Evolutionary conservation across 1,140 invertebrate species (phyloP).

Genomic region (Neodiprion lecontei): DNA sequence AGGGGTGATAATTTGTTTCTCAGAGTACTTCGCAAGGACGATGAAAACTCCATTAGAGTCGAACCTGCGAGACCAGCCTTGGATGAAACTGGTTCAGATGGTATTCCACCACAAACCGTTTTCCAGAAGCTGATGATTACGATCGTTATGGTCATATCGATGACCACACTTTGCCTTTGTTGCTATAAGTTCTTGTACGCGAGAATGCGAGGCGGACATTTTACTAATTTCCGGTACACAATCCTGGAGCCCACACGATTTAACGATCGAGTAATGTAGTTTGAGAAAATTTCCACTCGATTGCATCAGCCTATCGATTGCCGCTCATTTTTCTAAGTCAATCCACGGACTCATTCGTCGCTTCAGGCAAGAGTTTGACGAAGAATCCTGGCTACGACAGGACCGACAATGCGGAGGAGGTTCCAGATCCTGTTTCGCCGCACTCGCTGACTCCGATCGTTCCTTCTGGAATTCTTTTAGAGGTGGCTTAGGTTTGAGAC

Average conservation of each 20-base stretch:
- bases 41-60: not conserved
- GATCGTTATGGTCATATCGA: not conserved
- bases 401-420: not conserved
- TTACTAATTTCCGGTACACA: conserved; percentile 2
- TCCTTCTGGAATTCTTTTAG: not conserved
- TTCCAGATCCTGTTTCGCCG: not conserved
- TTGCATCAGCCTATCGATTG: not conserved
- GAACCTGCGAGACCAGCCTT: not conserved
- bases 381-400: not conserved
- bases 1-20: not conserved
- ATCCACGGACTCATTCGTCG: not conserved
- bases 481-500: not conserved
- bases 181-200: conserved; percentile 1
- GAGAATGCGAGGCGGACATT: conserved; percentile 1
- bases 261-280: not conserved
- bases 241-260: not conserved
- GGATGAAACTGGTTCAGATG: not conserved
- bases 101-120: not conserved
- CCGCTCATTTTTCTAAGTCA: not conserved
- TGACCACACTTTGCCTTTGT: not conserved
- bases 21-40: not conserved
- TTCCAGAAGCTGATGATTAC: not conserved
- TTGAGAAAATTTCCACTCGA: not conserved
- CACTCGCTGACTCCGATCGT: not conserved
- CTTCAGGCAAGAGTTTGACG: not conserved